Percentiles rank a stretch among this genome's conserved stretches.
These are phyloP conservation scores for Vombatus ursinus DNA, from an alignment of 2,113 vertebrate species.

Conservation along the genomic window DNA sequence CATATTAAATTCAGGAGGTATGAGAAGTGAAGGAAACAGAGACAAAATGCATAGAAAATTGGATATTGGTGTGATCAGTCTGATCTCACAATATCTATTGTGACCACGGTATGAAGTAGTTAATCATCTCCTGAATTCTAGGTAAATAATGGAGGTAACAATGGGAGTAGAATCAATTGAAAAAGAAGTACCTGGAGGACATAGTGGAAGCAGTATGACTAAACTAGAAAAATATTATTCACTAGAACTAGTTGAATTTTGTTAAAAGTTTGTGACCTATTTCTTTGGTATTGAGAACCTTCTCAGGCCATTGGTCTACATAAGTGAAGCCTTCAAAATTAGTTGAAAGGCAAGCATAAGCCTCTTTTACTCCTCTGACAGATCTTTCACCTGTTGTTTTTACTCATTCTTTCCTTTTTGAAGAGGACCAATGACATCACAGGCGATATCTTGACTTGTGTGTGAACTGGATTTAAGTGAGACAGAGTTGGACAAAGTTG, in stretches of 20 bases:
- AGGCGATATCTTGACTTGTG: too few species aligned
- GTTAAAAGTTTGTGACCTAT: background rate
- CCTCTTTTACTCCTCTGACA: background rate
- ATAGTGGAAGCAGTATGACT: background rate
- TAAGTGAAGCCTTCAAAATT: background rate
- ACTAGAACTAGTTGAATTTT: background rate
- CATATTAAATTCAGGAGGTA: too few species aligned
- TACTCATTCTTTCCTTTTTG: too few species aligned
- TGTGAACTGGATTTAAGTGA: too few species aligned
- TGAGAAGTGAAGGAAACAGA: too few species aligned
- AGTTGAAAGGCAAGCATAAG: background rate
- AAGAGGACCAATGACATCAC: too few species aligned
- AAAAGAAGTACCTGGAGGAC: background rate
- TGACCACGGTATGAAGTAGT: too few species aligned
- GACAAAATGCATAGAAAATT: too few species aligned
- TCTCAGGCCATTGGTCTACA: background rate
- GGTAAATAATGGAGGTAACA: background rate
- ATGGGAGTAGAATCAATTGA: background rate
- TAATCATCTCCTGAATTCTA: background rate
- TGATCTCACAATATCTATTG: too few species aligned
- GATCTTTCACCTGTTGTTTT: background rate
- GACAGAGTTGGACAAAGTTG: too few species aligned
- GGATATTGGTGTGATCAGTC: too few species aligned
- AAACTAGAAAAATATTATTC: background rate
- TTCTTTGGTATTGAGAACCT: background rate